Conservation (phyloP, 2,888 invertebrate species). For the Synanthedon tipuliformis region DNA sequence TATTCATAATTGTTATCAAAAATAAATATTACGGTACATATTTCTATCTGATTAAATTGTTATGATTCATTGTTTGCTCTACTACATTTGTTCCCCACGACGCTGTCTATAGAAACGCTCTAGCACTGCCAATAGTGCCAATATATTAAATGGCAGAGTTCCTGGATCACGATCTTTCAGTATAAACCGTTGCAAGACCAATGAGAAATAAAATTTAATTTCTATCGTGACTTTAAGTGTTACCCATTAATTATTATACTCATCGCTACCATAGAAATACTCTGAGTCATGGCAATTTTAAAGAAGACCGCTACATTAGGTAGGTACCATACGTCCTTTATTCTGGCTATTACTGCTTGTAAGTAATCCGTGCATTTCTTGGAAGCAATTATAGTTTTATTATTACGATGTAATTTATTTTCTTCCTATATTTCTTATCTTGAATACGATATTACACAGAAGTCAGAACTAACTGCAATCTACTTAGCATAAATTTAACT, state of each 20-base stretch:
- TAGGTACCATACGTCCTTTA: too few relatives aligned
- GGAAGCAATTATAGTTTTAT: neutral
- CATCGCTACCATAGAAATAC: conserved; percentile 15
- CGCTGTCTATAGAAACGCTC: conserved; percentile 5
- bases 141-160: conserved; percentile 38
- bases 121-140: neutral
- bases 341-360: too few relatives aligned
- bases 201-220: conserved; percentile 42
- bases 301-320: neutral
- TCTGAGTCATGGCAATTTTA: neutral
- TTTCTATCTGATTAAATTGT: neutral
- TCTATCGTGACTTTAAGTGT: conserved; percentile 31
- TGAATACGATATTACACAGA: conserved; percentile 1
- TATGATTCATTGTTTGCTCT: conserved; percentile 2
- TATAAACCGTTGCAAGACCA: conserved; percentile 19
- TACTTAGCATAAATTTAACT: conserved; percentile 12
- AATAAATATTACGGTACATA: too few relatives aligned
- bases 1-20: too few relatives aligned
- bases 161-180: conserved; percentile 34
- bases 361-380: neutral
- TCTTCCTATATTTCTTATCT: conserved; percentile 4
- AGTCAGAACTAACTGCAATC: conserved; percentile 6
- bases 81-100: conserved; percentile 4
- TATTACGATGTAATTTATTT: neutral
- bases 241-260: conserved; percentile 45